These are phyloP conservation scores for Hetaerina americana DNA, from an alignment of 1,140 invertebrate species.

Conservation along the genomic window DNA sequence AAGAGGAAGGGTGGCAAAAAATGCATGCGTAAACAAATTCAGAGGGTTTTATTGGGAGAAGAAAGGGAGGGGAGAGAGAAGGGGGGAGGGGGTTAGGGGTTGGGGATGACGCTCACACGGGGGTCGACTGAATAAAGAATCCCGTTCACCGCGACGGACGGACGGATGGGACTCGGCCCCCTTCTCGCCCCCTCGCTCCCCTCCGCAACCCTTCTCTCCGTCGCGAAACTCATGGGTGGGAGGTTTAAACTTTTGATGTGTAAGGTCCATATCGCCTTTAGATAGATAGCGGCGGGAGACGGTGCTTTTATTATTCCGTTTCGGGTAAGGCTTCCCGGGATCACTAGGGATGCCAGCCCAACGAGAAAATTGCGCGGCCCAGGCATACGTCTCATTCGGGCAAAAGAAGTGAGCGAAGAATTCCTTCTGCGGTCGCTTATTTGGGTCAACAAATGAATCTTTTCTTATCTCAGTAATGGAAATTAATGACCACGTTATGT, in stretches of 20 bases:
- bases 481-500: too few relatives aligned
- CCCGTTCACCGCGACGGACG: too few relatives aligned
- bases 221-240: neutral
- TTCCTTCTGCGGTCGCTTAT: too few relatives aligned
- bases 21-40: neutral
- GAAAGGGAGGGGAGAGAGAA: too few relatives aligned
- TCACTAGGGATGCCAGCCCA: neutral
- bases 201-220: neutral
- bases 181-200: too few relatives aligned
- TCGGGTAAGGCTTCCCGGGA: neutral
- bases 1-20: neutral
- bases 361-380: neutral
- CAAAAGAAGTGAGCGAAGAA: too few relatives aligned
- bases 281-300: neutral
- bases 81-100: too few relatives aligned
- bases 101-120: too few relatives aligned
- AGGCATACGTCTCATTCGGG: too few relatives aligned
- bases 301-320: neutral
- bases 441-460: too few relatives aligned
- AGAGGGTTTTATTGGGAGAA: neutral
- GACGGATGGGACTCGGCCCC: too few relatives aligned
- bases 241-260: neutral
- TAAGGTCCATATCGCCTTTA: neutral
- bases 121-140: neutral
- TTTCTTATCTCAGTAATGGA: too few relatives aligned